Evolutionary conservation across 1,140 invertebrate species (phyloP).

Genomic region (Microplitis demolitor): DNA sequence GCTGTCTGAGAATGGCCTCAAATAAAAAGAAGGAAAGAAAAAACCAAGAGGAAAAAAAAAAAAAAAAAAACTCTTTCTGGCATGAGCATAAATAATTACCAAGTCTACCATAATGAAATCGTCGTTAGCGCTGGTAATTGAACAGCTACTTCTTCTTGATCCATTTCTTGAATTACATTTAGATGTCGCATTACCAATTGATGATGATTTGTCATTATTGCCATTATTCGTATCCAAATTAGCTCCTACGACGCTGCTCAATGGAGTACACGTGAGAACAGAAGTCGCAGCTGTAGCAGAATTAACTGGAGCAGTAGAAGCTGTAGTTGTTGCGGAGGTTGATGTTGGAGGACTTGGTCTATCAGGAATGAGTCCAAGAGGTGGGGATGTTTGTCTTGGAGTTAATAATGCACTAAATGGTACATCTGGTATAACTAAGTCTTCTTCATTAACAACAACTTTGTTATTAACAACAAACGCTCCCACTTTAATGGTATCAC

Average conservation of each 20-base stretch:
- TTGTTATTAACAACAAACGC: conserved; percentile 71
- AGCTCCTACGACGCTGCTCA: conserved; percentile 26
- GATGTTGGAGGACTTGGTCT: neutral
- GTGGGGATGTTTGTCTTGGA: conserved; percentile 54
- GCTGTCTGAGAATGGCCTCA: too few species aligned
- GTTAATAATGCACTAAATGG: conserved; percentile 71
- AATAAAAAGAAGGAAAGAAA: too few species aligned
- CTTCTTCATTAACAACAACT: conserved; percentile 62
- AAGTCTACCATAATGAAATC: conserved; percentile 80
- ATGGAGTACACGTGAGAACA: conserved; percentile 10
- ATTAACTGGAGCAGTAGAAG: conserved; percentile 8
- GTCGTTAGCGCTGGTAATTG: conserved; percentile 66
- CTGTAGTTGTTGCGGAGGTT: conserved; percentile 19
- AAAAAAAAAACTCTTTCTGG: neutral
- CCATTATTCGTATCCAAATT: conserved; percentile 58
- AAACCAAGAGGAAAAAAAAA: conserved; percentile 7
- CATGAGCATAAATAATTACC: conserved; percentile 62
- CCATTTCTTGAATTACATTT: conserved; percentile 56
- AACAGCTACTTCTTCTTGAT: conserved; percentile 61
- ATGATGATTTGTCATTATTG: conserved; percentile 50
- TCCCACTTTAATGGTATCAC: conserved; percentile 71
- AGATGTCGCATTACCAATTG: conserved; percentile 48
- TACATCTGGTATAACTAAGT: conserved; percentile 68
- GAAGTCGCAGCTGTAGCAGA: conserved; percentile 23
- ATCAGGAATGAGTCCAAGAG: conserved; percentile 37